Evolutionary conservation across 2,113 vertebrate species (phyloP), one percentile per base, ranked within the genome.

Genomic region (Nibea albiflora): DNA sequence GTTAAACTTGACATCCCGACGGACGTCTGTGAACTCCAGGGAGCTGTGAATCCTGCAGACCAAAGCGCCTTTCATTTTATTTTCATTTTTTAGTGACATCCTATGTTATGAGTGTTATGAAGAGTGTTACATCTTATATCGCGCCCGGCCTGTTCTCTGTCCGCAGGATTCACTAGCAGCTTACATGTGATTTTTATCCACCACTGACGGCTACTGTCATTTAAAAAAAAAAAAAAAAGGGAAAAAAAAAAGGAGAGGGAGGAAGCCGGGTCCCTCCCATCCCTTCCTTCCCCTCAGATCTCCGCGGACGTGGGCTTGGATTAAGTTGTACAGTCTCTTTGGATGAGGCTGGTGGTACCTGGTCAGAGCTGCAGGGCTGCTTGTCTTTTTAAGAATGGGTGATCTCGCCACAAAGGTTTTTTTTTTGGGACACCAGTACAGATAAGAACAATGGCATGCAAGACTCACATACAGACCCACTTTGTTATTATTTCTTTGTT

Each of bases 381-480:
- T 81, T 67, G 73, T 88, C 87, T 85, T 76, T 73, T 87, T 62
- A 69, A 66, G 47, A 89, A 90, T 82, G 83, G 73, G 82, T 84
- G 83, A 85, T 89, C 75, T 86, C 42, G 75, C 85, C 89, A 90
- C 31, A 49, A 31, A 67, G 61, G 66, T 65, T 35, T 68, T 68
- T 84, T 50, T 85, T 77, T 77, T 35, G 88, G 89, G 86, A 92
- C 87, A 91, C 85, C 90, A 76, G 88, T 75, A 93, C 92, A 90
- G 89, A 90, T 85, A 86, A 91, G 77, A 92, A 93, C 90, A 89
- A 94, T 90, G 91, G 92, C 94, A 94, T 94, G 94, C 93, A 93
- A 92, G 92, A 94, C 90, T 92, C 92, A 93, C 89, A 87, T 74
- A 93, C 91, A 92, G 80, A 92, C 84, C 89, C 93, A 94, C 91